Evolutionary conservation across 1,140 invertebrate genomes (phyloP), one percentile per base, ranked within the genome.

Genomic region (Heliconius nattereri): DNA sequence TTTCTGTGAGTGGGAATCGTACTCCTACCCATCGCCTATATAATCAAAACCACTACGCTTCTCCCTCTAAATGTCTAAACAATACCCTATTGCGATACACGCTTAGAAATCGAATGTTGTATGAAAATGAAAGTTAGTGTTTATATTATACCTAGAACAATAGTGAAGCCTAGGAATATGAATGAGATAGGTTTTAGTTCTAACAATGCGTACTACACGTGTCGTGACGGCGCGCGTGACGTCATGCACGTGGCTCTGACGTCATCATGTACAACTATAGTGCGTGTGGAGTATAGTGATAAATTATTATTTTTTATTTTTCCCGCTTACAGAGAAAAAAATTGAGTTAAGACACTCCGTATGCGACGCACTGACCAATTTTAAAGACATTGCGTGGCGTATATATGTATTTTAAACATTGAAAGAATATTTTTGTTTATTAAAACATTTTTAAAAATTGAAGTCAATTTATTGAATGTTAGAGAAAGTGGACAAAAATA

Each of bases 121-220:
- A 23, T 5, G 60, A 66, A 66, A 66, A 66, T 29, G 60, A 66
- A 66, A 66, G 60, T 66, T 66, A 26, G 26, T 66, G 54, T 23
- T 57, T 57, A n/a, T 57, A 57, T 13, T 66, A 66, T 66, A 66
- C 60, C 60, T 66, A 66, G 60, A 66, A 66, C 60, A 66, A 66
- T 66, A 66, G 60, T 66, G 26, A 66, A 66, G 60, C 23, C 26
- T 26, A 29, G 60, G 57, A n/a, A 60, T 60, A 60, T 60, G 23
- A 66, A 66, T 66, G 60, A 66, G 26, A 29, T 26, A 29, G 60
- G 60, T 29, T 66, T 66, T 66, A 66, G 60, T 66, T 66, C 60
- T 66, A 66, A 66, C 60, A 66, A 66, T 66, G 60, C 60, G 60
- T 66, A 26, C 20, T 66, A 29, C 60, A 66, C 60, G 60, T 66